phyloP scores from a whole-genome alignment of 2,797 vertebrate species.

The Hydrophis major region DNA sequence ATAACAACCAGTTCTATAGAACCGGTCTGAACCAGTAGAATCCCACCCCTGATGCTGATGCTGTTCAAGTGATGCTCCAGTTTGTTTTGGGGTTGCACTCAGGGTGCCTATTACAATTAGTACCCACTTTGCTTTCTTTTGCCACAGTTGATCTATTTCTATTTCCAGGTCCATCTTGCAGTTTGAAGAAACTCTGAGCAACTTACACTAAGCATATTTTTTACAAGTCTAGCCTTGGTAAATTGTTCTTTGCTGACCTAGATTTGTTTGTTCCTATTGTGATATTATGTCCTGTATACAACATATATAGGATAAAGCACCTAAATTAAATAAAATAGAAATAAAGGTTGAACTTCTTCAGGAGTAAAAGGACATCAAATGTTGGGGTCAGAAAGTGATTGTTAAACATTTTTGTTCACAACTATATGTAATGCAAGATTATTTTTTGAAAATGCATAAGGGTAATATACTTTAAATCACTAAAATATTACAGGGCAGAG shows the following conservation, averaged over 20 bases:
- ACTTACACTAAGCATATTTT: not conserved
- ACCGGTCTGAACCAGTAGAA: too few species aligned
- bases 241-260: accelerated
- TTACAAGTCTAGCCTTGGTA: not conserved
- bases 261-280: not conserved
- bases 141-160: not conserved
- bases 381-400: not conserved
- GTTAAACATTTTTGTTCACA: not conserved
- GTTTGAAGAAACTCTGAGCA: not conserved
- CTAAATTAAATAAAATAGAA: not conserved
- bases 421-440: not conserved
- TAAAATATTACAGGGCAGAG: conserved; percentile 3
- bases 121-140: not conserved
- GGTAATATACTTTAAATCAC: not conserved
- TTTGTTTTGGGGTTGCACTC: not conserved
- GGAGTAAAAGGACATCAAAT: not conserved
- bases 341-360: not conserved
- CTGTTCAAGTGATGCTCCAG: not conserved
- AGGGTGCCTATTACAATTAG: not conserved
- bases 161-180: not conserved
- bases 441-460: not conserved
- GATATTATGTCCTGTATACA: not conserved
- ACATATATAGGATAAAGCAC: not conserved
- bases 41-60: not conserved
- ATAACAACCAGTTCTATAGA: too few species aligned